Conservation (phyloP, 2,113 vertebrate species). For the Erythrocercus mccallii region DNA sequence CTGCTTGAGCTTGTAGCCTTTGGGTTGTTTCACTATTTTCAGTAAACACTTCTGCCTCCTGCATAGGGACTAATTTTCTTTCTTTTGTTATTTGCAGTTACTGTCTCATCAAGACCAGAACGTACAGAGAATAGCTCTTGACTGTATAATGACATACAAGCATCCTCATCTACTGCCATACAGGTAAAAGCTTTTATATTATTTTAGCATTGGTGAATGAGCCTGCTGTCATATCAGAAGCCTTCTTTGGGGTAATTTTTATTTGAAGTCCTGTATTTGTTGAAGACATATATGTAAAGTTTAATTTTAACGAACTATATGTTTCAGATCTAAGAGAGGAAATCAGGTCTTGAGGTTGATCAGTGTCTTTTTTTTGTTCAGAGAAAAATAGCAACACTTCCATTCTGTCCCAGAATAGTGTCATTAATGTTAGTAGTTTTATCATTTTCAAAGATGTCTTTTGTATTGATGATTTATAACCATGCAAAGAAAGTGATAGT, state of each 20-base stretch:
- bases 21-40: neutral
- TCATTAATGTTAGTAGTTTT: neutral
- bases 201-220: neutral
- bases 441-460: neutral
- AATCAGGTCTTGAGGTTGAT: neutral
- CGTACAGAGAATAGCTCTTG: slow-evolving; percentile 88
- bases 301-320: neutral
- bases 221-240: neutral
- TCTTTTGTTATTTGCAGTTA: slow-evolving; percentile 72
- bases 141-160: slow-evolving; percentile 91
- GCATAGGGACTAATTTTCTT: neutral
- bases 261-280: neutral
- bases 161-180: slow-evolving; percentile 88
- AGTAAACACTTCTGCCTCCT: neutral
- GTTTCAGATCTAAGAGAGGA: neutral
- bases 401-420: neutral
- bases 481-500: neutral
- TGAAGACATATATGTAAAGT: neutral
- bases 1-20: neutral
- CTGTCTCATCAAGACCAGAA: slow-evolving; percentile 91
- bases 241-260: neutral
- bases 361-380: neutral
- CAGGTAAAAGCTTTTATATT: slow-evolving; percentile 75
- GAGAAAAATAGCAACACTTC: neutral
- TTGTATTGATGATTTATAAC: neutral